Conservation (phyloP, 2,888 invertebrate genomes). For the Drosophila paranaensis region DNA sequence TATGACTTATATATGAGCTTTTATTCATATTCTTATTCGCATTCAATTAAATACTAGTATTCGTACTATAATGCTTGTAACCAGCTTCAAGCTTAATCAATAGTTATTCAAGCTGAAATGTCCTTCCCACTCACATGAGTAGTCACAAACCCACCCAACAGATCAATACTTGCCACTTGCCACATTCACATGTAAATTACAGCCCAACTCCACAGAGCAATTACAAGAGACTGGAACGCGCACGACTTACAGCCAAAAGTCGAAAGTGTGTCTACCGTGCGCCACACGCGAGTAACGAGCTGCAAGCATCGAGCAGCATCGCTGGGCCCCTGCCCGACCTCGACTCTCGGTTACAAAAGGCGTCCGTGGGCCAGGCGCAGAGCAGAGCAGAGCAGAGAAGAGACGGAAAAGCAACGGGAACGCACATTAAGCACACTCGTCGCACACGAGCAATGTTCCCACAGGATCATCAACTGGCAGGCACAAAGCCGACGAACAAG, state of each 20-base stretch:
- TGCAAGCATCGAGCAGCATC: slow-evolving; percentile 39
- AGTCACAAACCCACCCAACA: background rate
- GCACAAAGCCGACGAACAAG: slow-evolving; percentile 60
- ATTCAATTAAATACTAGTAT: too few species aligned
- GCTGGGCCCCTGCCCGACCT: slow-evolving; percentile 56
- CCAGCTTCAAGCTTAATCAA: background rate
- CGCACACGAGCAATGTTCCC: slow-evolving; percentile 77
- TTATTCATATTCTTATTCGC: too few species aligned
- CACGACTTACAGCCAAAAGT: slow-evolving; percentile 59
- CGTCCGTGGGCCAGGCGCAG: slow-evolving; percentile 14
- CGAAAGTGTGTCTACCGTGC: slow-evolving; percentile 81
- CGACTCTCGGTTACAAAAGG: slow-evolving; percentile 39
- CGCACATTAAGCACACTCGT: slow-evolving; percentile 75
- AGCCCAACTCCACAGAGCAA: slow-evolving; percentile 10
- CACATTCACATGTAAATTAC: slow-evolving; percentile 1
- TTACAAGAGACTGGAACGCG: slow-evolving; percentile 59
- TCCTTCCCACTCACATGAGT: background rate
- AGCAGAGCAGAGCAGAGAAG: background rate
- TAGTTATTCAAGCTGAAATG: background rate
- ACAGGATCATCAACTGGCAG: slow-evolving; percentile 62
- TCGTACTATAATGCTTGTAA: background rate
- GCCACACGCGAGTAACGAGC: slow-evolving; percentile 62
- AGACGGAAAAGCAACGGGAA: slow-evolving; percentile 41
- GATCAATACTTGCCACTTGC: background rate
- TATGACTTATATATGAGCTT: too few species aligned